These are phyloP conservation scores for Catagonus wagneri DNA, from an alignment of 2,113 vertebrate genomes.

Conservation along the genomic window DNA sequence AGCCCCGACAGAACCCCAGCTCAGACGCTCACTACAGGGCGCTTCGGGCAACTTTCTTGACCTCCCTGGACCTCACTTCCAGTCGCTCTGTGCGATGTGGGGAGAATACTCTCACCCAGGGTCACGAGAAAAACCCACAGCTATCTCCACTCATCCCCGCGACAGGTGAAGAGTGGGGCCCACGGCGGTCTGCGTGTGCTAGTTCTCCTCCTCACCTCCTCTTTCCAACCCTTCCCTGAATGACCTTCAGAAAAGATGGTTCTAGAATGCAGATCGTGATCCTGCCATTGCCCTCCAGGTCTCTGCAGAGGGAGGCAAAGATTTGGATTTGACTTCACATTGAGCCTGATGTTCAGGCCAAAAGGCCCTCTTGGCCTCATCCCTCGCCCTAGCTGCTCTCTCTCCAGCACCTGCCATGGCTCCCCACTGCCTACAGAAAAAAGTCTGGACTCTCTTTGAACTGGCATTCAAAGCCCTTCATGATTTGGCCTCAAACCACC, in stretches of 20 bases:
- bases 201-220: neutral
- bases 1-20: neutral
- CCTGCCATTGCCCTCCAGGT: neutral
- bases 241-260: neutral
- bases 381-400: neutral
- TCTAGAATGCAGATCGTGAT: neutral
- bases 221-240: neutral
- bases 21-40: neutral
- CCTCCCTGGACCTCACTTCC: neutral
- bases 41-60: neutral
- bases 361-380: neutral
- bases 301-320: neutral
- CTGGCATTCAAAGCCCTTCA: neutral
- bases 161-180: neutral
- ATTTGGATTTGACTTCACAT: neutral
- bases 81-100: neutral
- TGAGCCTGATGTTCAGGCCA: neutral
- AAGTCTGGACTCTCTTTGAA: neutral
- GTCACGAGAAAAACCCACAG: neutral
- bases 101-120: neutral
- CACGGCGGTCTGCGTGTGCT: neutral
- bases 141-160: neutral
- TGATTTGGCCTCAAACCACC: neutral
- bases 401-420: neutral
- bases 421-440: neutral